Percentiles rank a stretch among this genome's conserved stretches.
phyloP scores from a whole-genome alignment of 2,888 invertebrate genomes.

The Ormyrus thymus region DNA sequence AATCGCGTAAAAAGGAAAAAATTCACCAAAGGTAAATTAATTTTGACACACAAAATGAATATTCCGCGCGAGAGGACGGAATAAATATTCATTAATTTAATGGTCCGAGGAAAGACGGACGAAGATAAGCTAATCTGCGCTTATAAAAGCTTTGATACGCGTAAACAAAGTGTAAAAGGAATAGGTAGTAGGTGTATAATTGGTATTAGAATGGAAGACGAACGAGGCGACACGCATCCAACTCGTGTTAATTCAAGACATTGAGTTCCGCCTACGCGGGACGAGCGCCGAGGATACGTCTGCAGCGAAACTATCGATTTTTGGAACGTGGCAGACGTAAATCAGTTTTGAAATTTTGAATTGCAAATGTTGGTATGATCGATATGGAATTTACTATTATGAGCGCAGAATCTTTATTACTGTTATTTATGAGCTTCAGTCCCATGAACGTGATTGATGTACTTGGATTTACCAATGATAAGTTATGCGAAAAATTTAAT shows the following conservation, averaged over 20 bases:
- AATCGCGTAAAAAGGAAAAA: too few relatives aligned
- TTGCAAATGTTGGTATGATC: slow-evolving; percentile 25
- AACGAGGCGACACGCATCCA: too few relatives aligned
- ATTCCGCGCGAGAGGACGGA: too few relatives aligned
- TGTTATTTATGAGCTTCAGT: slow-evolving; percentile 34
- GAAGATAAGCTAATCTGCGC: too few relatives aligned
- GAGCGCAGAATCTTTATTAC: slow-evolving; percentile 25
- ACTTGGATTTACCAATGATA: not conserved
- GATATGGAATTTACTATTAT: slow-evolving; percentile 37
- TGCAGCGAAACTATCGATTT: slow-evolving; percentile 20
- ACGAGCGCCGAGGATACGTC: not conserved
- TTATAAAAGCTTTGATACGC: too few relatives aligned
- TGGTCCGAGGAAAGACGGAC: too few relatives aligned
- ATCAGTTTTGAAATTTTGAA: slow-evolving; percentile 35
- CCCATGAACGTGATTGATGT: slow-evolving; percentile 29
- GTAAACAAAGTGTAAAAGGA: too few relatives aligned
- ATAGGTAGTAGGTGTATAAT: too few relatives aligned
- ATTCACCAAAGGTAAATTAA: too few relatives aligned
- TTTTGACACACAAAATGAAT: too few relatives aligned
- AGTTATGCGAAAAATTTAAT: slow-evolving; percentile 11
- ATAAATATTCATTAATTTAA: too few relatives aligned
- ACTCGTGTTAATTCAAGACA: not conserved
- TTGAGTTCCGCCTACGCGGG: not conserved
- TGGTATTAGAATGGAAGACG: too few relatives aligned
- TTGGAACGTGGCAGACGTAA: not conserved